These are phyloP conservation scores for Nephrotoma guestfalica DNA, from an alignment of 2,888 invertebrate genomes.

Conservation along the genomic window DNA sequence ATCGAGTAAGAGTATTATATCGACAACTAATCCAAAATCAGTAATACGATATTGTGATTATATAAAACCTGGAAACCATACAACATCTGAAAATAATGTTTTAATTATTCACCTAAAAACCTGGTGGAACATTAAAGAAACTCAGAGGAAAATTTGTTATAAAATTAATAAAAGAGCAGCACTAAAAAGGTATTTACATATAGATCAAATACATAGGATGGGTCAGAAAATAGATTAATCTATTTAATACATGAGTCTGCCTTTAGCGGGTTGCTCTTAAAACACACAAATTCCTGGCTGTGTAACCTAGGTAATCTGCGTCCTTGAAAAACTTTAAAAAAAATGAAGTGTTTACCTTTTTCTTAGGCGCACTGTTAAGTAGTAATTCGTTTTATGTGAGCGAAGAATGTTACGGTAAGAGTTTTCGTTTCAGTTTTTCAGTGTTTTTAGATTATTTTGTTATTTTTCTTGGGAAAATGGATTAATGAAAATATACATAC, in stretches of 20 bases:
- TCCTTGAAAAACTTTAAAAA: too few species aligned
- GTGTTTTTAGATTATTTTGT: neutral
- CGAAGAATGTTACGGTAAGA: neutral
- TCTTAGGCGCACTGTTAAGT: too few species aligned
- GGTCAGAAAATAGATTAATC: too few species aligned
- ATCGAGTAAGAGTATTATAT: too few species aligned
- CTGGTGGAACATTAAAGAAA: neutral
- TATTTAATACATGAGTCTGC: too few species aligned
- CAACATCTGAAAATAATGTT: neutral
- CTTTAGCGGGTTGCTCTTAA: too few species aligned
- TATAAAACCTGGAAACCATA: neutral
- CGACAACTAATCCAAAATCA: neutral
- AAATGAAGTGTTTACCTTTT: too few species aligned
- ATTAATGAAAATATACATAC: neutral
- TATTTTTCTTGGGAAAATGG: neutral
- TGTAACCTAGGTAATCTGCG: too few species aligned
- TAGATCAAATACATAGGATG: too few species aligned
- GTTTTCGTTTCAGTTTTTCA: neutral
- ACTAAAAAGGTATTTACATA: neutral
- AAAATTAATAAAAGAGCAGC: neutral
- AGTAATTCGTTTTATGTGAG: neutral
- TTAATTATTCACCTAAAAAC: neutral
- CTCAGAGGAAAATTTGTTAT: neutral
- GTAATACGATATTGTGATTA: neutral
- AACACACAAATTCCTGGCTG: too few species aligned